Evolutionary conservation across 2,113 vertebrate species (phyloP).

Genomic region (Corythoichthys haematopterus): DNA sequence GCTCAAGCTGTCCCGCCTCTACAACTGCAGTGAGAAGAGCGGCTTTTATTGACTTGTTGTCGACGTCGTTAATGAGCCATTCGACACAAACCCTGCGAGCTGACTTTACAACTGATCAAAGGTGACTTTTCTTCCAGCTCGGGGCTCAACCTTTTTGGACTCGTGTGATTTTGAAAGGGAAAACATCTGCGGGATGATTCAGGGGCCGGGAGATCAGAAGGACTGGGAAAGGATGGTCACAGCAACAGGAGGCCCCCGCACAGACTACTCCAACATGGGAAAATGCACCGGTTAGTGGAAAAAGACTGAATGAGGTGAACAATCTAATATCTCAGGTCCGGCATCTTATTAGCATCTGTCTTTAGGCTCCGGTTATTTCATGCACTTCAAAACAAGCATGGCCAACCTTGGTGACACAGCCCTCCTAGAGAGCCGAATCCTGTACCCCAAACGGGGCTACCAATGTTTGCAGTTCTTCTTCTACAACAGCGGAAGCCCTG

Average conservation of each 20-base stretch:
- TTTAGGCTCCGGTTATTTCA: conserved; percentile 84
- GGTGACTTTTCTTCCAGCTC: conserved; percentile 63
- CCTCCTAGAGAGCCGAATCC: conserved; percentile 76
- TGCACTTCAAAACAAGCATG: conserved; percentile 78
- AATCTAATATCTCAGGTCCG: no score
- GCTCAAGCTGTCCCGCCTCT: conserved; percentile 81
- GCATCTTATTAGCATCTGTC: conserved; percentile 1
- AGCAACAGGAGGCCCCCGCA: conserved; percentile 68
- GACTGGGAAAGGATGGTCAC: conserved; percentile 73
- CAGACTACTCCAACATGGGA: conserved; percentile 82
- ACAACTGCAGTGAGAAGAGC: conserved; percentile 82
- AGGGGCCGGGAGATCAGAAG: conserved; percentile 69
- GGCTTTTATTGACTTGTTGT: background rate
- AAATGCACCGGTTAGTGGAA: conserved; percentile 77
- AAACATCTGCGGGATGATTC: conserved; percentile 90
- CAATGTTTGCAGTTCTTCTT: conserved; percentile 92
- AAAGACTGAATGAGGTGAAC: background rate
- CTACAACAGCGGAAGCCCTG: conserved; percentile 73
- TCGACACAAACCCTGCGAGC: background rate
- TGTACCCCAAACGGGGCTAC: conserved; percentile 82
- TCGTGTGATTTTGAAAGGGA: conserved; percentile 85
- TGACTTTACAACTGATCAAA: conserved; percentile 44
- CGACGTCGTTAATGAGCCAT: background rate
- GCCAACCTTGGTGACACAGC: conserved; percentile 61
- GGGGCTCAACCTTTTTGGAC: conserved; percentile 84